Evolutionary conservation across 2,113 vertebrate genomes (phyloP).

Genomic region (Nothocercus nigrocapillus): DNA sequence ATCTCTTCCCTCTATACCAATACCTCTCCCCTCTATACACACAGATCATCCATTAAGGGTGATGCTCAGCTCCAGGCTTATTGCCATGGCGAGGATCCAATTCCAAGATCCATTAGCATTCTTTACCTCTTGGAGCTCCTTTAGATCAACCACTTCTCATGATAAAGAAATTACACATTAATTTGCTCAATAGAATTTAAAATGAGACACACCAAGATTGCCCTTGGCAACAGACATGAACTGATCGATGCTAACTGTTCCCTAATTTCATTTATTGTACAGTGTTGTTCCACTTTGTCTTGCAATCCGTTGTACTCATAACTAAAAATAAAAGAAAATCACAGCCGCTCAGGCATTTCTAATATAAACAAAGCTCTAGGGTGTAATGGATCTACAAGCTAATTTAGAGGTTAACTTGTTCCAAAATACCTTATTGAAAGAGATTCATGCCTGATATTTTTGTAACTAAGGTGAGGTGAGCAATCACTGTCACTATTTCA

Average conservation of each 20-base stretch:
- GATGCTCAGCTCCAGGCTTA: not conserved
- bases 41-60: not conserved
- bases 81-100: slow-evolving; percentile 37
- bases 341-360: not conserved
- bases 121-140: slow-evolving; percentile 48
- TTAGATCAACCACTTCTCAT: slow-evolving; percentile 28
- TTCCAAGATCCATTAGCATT: slow-evolving; percentile 47
- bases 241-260: slow-evolving; percentile 40
- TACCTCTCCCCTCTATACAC: not conserved
- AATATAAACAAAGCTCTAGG: not conserved
- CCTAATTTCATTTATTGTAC: slow-evolving; percentile 50
- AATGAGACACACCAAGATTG: slow-evolving; percentile 33
- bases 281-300: slow-evolving; percentile 12
- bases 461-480: not conserved
- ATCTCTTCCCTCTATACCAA: not conserved
- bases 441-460: not conserved
- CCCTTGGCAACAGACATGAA: slow-evolving; percentile 52
- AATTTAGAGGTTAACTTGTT: slow-evolving; percentile 21
- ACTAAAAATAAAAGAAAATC: slow-evolving; percentile 17
- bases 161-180: slow-evolving; percentile 58
- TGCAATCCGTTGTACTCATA: slow-evolving; percentile 5
- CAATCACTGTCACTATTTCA: not conserved
- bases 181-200: slow-evolving; percentile 51
- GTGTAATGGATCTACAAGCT: not conserved
- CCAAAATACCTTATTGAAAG: not conserved